Conservation (phyloP, 2,797 vertebrate species). For the Esox masquinongy region DNA sequence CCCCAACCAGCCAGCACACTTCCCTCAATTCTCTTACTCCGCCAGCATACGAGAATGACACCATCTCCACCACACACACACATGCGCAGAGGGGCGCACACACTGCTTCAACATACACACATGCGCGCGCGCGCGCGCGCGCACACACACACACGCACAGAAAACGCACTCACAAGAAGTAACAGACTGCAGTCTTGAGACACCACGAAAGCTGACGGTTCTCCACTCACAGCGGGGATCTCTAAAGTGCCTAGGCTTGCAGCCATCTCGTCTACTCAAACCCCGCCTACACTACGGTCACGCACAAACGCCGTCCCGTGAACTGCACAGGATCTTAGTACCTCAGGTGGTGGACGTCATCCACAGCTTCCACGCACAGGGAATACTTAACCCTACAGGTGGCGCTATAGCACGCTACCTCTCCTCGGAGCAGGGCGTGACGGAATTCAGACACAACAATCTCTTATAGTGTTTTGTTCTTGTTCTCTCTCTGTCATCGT, state of each 20-base stretch:
- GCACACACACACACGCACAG: constrained; percentile 14
- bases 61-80: constrained; percentile 26
- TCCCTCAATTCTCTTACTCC: constrained; percentile 87
- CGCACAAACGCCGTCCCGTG: constrained; percentile 30
- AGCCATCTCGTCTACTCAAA: constrained; percentile 40
- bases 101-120: constrained; percentile 20
- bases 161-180: constrained; percentile 10
- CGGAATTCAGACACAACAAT: constrained; percentile 8
- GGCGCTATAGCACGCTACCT: constrained; percentile 46
- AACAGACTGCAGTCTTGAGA: constrained; percentile 32
- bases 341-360: constrained; percentile 29
- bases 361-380: constrained; percentile 23
- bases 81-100: constrained; percentile 21
- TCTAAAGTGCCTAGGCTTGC: constrained; percentile 54
- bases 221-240: constrained; percentile 37
- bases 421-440: constrained; percentile 29
- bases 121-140: constrained; percentile 31
- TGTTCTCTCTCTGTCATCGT: neutral
- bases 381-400: constrained; percentile 36
- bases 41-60: constrained; percentile 75
- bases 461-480: neutral
- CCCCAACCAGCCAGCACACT: constrained; percentile 76
- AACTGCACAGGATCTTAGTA: constrained; percentile 54
- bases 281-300: constrained; percentile 44
- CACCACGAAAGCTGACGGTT: constrained; percentile 16